A percentile compares a stretch with the other conserved stretches of the same genome.
Evolutionary conservation across 2,888 invertebrate genomes (phyloP).

Genomic region (Pseudoips prasinana): DNA sequence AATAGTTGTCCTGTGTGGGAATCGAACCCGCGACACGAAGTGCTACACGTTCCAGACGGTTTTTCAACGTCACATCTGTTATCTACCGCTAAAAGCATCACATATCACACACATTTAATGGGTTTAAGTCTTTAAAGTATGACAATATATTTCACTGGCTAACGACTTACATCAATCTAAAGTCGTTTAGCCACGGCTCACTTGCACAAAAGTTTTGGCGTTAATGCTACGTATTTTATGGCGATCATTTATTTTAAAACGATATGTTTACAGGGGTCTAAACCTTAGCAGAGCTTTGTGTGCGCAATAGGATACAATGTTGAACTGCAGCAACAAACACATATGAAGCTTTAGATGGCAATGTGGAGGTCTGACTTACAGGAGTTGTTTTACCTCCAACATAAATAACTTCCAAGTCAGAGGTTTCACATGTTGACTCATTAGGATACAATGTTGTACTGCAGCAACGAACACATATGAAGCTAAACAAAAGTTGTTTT

Average conservation of each 20-base stretch:
- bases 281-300: conserved; percentile 25
- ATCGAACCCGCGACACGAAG: no score
- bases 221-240: conserved; percentile 12
- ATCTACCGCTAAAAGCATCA: no score
- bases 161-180: conserved; percentile 10
- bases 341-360: no score
- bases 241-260: conserved; percentile 18
- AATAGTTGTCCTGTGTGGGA: no score
- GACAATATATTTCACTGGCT: conserved; percentile 5
- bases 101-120: no score
- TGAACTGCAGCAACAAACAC: conserved; percentile 3
- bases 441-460: conserved; percentile 29
- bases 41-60: no score
- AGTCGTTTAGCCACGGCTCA: conserved; percentile 4
- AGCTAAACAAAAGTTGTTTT: no score
- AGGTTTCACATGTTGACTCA: conserved; percentile 24
- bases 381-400: no score
- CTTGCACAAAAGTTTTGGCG: conserved; percentile 10
- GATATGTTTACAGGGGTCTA: conserved; percentile 21
- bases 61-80: no score
- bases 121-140: conserved; percentile 3
- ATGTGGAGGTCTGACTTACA: no score
- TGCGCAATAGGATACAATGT: conserved; percentile 25
- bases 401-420: no score
- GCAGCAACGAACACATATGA: no score